Conservation (phyloP, 2,888 invertebrate genomes). For the Candidula unifasciata region DNA sequence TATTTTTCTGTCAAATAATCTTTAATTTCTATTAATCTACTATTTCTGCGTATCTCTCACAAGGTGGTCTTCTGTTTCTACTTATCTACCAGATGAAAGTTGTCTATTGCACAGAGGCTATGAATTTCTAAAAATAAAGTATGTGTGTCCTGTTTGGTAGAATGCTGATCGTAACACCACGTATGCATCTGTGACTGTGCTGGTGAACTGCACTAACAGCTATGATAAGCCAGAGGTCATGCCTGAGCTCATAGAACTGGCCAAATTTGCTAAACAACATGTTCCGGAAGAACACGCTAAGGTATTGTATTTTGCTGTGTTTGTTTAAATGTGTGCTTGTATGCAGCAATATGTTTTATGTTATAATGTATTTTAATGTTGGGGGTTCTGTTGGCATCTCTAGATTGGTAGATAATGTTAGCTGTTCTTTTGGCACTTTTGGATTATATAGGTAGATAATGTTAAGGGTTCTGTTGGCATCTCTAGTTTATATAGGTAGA, state of each 20-base stretch:
- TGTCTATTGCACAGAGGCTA: too few relatives aligned
- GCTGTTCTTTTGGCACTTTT: too few relatives aligned
- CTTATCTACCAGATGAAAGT: too few relatives aligned
- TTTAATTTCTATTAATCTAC: too few relatives aligned
- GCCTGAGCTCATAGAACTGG: constrained; percentile 97
- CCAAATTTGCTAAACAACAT: constrained; percentile 99
- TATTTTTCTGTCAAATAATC: too few relatives aligned
- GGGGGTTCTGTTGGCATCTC: not conserved
- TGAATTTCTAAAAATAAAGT: too few relatives aligned
- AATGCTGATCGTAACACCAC: constrained; percentile 70
- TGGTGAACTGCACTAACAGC: constrained; percentile 97
- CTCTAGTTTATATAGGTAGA: too few relatives aligned
- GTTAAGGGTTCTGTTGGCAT: too few relatives aligned
- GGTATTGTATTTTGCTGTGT: constrained; percentile 62
- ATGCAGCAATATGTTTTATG: not conserved
- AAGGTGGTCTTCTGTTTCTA: too few relatives aligned
- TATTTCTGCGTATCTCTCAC: too few relatives aligned
- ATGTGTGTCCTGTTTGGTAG: constrained; percentile 54
- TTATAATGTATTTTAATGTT: not conserved
- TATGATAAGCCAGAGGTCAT: constrained; percentile 97
- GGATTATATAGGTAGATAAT: too few relatives aligned
- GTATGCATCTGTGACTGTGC: constrained; percentile 87
- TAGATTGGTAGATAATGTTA: too few relatives aligned
- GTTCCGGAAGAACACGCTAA: constrained; percentile 93
- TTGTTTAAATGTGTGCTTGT: not conserved